Evolutionary conservation across 1,140 invertebrate species (phyloP), one percentile per base, ranked within the genome.

Genomic region (Diprion similis): DNA sequence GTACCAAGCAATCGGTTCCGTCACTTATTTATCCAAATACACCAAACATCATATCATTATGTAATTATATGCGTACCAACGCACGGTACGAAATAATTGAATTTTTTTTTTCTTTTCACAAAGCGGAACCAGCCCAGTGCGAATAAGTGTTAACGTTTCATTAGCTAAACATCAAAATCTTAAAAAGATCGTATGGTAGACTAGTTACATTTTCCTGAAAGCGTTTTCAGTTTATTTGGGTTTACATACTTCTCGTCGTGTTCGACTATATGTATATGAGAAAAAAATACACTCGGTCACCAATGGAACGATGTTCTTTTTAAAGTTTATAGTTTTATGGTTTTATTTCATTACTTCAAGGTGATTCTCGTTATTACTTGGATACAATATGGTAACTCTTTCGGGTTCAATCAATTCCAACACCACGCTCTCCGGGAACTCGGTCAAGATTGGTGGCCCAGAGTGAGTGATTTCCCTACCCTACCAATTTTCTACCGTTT

Each of bases 101-200:
- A 37, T 37, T 37, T 37, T 37, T 37, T 37, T 37, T 24, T 65
- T 73, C 64, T 65, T 17, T 70, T 70, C 51, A 64, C 70, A 37
- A 51, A 73, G 70, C 72, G 70, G 66, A 68, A 18, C 46, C 67
- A 71, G 51, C 48, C 45, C 48, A 64, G 66, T 47, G 18, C 45
- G 71, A n/a, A 73, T 66, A 24, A 51, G 51, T 47, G 47, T 68
- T 45, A 13, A 70, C 64, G 37, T 70, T 48, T 76, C 66, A 68
- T 68, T 19, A 68, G 37, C 69, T 70, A 70, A 46, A 70, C 69
- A 70, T 70, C 69, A 70, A 70, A 70, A 70, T 70, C 69, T 70
- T 4, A 70, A 70, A 70, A 70, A 70, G 45, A 37, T 47, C 51
- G 51, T 70, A 70, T 70, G 69, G 69, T 70, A 70, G 9, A 70